Percentiles rank a stretch among this genome's conserved stretches.
Evolutionary conservation across 1,140 invertebrate species (phyloP).

Genomic region (Babylonia areolata): DNA sequence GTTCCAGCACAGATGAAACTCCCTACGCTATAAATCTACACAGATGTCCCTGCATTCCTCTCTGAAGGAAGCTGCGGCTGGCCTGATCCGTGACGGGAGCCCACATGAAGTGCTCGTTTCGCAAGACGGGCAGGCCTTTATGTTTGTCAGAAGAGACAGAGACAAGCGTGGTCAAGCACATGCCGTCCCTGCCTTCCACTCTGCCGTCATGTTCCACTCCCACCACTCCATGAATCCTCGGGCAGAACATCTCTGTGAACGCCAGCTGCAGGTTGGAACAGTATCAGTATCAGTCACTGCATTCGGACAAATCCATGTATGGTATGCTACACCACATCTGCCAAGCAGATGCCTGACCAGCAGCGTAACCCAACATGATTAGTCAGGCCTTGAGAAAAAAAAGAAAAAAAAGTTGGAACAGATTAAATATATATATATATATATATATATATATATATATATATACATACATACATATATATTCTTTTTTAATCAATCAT

Average conservation of each 20-base stretch:
- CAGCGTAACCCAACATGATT: too few relatives aligned
- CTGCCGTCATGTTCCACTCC: neutral
- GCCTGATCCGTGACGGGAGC: neutral
- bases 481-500: too few relatives aligned
- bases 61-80: neutral
- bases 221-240: neutral
- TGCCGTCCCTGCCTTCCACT: neutral
- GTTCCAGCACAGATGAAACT: too few relatives aligned
- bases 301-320: too few relatives aligned
- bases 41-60: neutral
- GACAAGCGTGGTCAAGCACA: slow-evolving; percentile 1
- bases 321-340: too few relatives aligned
- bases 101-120: neutral
- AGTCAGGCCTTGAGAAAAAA: too few relatives aligned
- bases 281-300: neutral
- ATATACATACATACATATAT: neutral
- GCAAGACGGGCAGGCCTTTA: neutral
- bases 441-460: neutral
- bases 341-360: too few relatives aligned
- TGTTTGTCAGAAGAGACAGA: neutral
- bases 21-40: neutral
- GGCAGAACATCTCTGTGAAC: neutral
- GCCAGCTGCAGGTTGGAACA: too few relatives aligned
- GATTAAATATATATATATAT: neutral
- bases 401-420: too few relatives aligned